Base-by-base conservation (phyloP, 2,888 invertebrate genomes). In the Nowickia ferox region DNA sequence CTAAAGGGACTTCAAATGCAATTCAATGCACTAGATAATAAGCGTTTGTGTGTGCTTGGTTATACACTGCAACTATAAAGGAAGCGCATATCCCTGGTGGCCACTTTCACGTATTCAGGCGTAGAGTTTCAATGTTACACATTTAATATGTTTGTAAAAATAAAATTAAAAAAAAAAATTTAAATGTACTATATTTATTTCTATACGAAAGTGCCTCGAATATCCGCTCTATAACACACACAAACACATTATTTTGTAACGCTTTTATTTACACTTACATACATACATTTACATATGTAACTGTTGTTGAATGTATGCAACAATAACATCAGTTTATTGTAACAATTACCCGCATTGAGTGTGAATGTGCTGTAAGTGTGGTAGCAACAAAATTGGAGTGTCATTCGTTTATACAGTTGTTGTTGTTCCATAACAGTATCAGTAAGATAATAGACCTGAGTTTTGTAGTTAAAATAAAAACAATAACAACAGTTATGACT, bases 381-480 rank as follows among this genome's bases (percentile, higher is more conserved):
- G n/a, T 38, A 59, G 38, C 40, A 38, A 59, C 15, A 57, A 10
- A 46, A 11, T 59, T 59, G 46, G 1, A 46, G 57, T 46, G 44
- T 44, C 22, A 30, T 72, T 30, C 38, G 44, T 46, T 46, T 46
- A 59, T 72, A 38, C 17, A 38, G 72, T 72, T 74, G 63, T 3
- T 22, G 22, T 15, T 71, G 44, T 44, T 48, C 40, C 42, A 13
- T 22, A 46, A 30, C 15, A 65, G 19, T 77, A 48, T 77, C 48
- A 66, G 38, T 48, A 57, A 38, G 13, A 48, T 66, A 77, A 77
- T 66, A 57, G 57, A 57, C n/a, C 57, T n/a, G 19, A 40, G 51
- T 77, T 66, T 19, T 66, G 38, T 19, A 57, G 57, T 48, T 66
- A 13, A 72, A 72, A 57, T 46, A 46, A 76, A 65, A 65, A 76